A percentile compares a stretch with the other conserved stretches of the same genome.
Evolutionary conservation across 2,113 vertebrate species (phyloP).

Genomic region (Tauraco erythrolophus): DNA sequence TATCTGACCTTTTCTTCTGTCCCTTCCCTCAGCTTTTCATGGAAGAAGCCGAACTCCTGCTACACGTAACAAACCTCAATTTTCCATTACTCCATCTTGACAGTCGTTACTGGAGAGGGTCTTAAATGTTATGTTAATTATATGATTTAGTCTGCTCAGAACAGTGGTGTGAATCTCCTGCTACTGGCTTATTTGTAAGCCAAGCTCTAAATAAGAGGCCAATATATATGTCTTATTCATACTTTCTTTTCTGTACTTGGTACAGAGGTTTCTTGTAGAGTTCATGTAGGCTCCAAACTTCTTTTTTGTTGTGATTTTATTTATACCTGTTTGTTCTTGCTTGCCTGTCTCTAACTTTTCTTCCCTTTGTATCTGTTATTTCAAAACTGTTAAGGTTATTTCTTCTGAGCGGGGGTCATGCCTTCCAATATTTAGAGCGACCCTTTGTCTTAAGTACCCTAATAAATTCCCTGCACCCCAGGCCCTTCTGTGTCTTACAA

Average conservation of each 20-base stretch:
- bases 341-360: background rate
- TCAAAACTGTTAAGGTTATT: background rate
- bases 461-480: background rate
- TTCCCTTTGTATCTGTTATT: background rate
- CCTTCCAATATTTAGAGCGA: background rate
- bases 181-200: background rate
- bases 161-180: background rate
- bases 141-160: conserved; percentile 12
- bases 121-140: background rate
- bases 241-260: conserved; percentile 11
- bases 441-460: background rate
- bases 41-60: background rate
- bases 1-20: background rate
- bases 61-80: background rate
- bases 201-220: background rate
- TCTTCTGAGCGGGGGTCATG: background rate
- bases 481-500: background rate
- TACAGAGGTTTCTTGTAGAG: background rate
- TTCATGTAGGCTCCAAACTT: background rate
- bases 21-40: background rate
- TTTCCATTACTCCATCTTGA: background rate
- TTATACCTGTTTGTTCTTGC: background rate
- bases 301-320: background rate
- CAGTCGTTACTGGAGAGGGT: background rate
- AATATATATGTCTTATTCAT: background rate